These are phyloP conservation scores for Saccopteryx leptura DNA, from an alignment of 2,113 vertebrate species.

Conservation along the genomic window DNA sequence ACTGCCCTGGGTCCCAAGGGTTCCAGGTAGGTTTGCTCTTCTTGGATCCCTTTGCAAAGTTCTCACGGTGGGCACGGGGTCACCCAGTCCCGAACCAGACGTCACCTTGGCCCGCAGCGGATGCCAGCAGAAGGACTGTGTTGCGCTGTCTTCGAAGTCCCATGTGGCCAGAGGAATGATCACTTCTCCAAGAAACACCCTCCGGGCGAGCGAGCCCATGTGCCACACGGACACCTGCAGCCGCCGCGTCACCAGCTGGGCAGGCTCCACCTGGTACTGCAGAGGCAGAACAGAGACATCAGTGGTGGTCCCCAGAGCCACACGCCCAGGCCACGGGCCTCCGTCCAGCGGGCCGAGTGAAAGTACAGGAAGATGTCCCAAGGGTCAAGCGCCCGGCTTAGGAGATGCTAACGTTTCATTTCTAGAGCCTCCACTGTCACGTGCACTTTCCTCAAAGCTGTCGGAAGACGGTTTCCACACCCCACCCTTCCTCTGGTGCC, in stretches of 20 bases:
- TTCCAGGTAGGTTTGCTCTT: not conserved
- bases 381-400: not conserved
- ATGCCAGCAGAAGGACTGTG: slow-evolving; percentile 90
- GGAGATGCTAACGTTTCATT: rapidly evolving
- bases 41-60: not conserved
- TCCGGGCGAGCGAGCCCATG: slow-evolving; percentile 88
- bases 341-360: not conserved
- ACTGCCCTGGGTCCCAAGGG: not conserved
- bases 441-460: not conserved
- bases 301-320: not conserved
- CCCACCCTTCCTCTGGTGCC: rapidly evolving
- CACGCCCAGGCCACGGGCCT: rapidly evolving
- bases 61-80: rapidly evolving
- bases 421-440: not conserved
- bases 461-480: rapidly evolving
- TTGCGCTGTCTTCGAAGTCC: slow-evolving; percentile 88
- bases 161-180: slow-evolving; percentile 91
- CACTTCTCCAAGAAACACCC: slow-evolving; percentile 94
- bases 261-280: slow-evolving; percentile 91
- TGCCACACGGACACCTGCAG: slow-evolving; percentile 95
- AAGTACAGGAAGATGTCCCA: not conserved
- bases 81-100: not conserved
- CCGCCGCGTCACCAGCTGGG: slow-evolving; percentile 89
- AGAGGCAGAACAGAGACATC: not conserved
- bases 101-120: slow-evolving; percentile 92